Conservation (phyloP, 2,888 invertebrate species). For the Drosophila longiperda region DNA sequence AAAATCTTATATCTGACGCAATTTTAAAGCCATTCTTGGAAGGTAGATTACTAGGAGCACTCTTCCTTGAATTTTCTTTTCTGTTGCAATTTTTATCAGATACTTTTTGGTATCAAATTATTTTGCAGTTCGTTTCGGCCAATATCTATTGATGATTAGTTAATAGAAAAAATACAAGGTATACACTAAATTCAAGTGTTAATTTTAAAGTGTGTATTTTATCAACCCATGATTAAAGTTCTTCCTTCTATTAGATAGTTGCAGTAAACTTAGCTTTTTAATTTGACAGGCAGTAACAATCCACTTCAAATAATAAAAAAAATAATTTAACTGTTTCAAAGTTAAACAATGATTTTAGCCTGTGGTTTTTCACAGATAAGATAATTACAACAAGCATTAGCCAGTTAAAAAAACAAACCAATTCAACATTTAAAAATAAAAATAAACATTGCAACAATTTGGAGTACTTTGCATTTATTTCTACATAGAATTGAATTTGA, state of each 20-base stretch:
- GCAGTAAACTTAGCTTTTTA: not conserved
- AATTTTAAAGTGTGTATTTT: not conserved
- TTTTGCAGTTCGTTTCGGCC: not conserved
- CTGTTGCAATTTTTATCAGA: not conserved
- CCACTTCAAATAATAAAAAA: not conserved
- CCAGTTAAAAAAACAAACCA: constrained; percentile 6
- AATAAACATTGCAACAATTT: not conserved
- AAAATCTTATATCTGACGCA: too few species aligned
- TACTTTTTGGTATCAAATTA: not conserved
- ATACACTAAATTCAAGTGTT: not conserved
- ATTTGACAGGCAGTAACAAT: constrained; percentile 1
- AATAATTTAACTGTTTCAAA: not conserved
- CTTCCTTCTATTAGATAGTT: constrained; percentile 5
- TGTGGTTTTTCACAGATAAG: constrained; percentile 1
- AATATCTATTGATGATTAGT: not conserved
- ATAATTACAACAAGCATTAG: not conserved
- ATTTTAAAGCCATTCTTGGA: not conserved
- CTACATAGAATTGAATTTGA: not conserved
- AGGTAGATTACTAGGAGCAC: not conserved
- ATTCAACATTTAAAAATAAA: constrained; percentile 1
- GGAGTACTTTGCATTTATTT: constrained; percentile 3
- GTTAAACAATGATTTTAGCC: not conserved
- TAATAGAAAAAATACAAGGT: not conserved
- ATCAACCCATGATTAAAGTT: not conserved
- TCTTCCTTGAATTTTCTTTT: not conserved